Base-by-base conservation (phyloP, 2,888 invertebrate species). In the Lasioglossum malachurum region DNA sequence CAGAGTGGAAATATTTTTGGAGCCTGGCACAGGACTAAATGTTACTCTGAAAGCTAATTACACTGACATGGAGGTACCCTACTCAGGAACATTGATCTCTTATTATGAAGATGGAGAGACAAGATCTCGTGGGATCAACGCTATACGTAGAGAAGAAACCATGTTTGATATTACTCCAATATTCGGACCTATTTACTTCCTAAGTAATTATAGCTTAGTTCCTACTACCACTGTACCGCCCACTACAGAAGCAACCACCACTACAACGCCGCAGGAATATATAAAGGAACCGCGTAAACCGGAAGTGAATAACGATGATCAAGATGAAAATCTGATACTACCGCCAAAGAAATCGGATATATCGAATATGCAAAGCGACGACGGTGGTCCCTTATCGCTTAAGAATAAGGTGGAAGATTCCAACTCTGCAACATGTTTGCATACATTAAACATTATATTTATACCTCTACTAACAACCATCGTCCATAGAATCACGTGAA, bases 21-120 rank as follows among this genome's bases (percentile, higher is more conserved):
- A 97, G 94, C 97, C 97, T 5, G 98, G 98, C 46, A 98, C 98
- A 0, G 98, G 97, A 3, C 97, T 98, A 77, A 98, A 98, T 94
- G 98, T 98, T 0, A 98, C 98, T 0, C 96, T 98, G 31, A 96
- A 96, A 78, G 98, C 97, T 3, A 97, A 97, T 93, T 96, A 97
- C 91, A 97, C 97, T 0, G 97, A 97, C 85, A 96, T 97, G 79
- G 98, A 98, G 90, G 96, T 97, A 0, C 97, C 97, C 49, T 98
- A 98, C 93, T 96, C 96, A 44, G 98, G 97, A 8, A 97, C 96
- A 84, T 95, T 98, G 69, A 96, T 97, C 76, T 97, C 98, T 2
- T 96, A 96, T 84, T 98, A 97, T 94, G 96, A 96, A 86, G 97
- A 97, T 87, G 96, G 96, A n/a, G 96, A 96, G 76, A 96, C 96